Percentiles rank a stretch among this genome's conserved stretches.
These are phyloP conservation scores for Sweltsa coloradensis DNA, from an alignment of 1,140 invertebrate genomes.

Conservation along the genomic window DNA sequence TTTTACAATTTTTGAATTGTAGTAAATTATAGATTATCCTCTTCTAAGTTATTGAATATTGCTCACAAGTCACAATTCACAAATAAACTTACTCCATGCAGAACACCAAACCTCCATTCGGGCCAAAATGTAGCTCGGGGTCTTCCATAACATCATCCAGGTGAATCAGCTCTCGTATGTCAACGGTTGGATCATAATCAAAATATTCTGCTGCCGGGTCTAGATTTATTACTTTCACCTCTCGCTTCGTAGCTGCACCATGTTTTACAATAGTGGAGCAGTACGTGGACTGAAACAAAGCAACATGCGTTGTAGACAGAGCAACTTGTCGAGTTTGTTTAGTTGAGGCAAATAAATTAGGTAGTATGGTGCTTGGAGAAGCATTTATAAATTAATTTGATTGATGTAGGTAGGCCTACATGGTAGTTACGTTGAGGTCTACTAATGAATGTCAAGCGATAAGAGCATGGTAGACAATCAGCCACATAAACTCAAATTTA, in stretches of 20 bases:
- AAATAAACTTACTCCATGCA: constrained; percentile 75
- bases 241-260: constrained; percentile 56
- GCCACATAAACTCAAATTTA: too few relatives aligned
- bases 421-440: constrained; percentile 6
- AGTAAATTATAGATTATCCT: too few relatives aligned
- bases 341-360: constrained; percentile 13
- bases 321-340: too few relatives aligned
- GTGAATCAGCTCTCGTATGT: constrained; percentile 88
- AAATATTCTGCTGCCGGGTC: constrained; percentile 97
- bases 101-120: constrained; percentile 94
- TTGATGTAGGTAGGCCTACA: constrained; percentile 6
- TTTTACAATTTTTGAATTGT: too few relatives aligned
- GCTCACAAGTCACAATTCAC: too few relatives aligned
- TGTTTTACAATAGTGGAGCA: constrained; percentile 82
- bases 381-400: constrained; percentile 5
- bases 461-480: too few relatives aligned
- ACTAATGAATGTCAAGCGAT: constrained; percentile 18
- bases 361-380: constrained; percentile 4
- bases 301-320: too few relatives aligned
- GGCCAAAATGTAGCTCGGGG: constrained; percentile 86
- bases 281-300: constrained; percentile 87
- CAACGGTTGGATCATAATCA: constrained; percentile 74
- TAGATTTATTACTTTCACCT: constrained; percentile 83
- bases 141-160: constrained; percentile 97
- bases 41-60: too few relatives aligned